Evolutionary conservation across 2,113 vertebrate genomes (phyloP).

Genomic region (Platycercus adscitus): DNA sequence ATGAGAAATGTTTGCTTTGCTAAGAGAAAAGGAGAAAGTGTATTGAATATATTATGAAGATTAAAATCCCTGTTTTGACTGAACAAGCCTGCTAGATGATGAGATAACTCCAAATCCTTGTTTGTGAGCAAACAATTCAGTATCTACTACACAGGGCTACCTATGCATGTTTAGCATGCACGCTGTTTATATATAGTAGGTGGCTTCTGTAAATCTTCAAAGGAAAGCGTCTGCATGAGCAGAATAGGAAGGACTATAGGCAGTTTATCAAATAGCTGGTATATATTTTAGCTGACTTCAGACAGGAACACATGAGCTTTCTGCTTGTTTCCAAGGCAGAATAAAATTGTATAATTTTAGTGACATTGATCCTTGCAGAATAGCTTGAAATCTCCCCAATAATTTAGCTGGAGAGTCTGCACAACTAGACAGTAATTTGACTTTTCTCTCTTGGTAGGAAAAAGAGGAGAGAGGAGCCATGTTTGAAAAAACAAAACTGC

Average conservation of each 20-base stretch:
- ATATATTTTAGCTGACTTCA: not conserved
- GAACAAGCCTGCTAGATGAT: not conserved
- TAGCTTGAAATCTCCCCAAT: not conserved
- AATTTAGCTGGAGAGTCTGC: not conserved
- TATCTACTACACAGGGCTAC: not conserved
- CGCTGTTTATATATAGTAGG: not conserved
- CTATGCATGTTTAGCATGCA: not conserved
- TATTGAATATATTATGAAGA: not conserved
- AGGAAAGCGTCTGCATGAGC: not conserved
- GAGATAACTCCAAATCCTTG: not conserved
- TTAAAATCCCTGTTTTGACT: not conserved
- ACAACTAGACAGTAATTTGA: not conserved
- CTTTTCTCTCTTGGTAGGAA: not conserved
- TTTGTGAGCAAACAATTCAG: not conserved
- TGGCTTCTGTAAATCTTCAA: not conserved
- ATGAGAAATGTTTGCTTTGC: not conserved
- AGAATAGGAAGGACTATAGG: not conserved
- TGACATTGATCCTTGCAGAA: not conserved
- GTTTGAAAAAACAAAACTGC: not conserved
- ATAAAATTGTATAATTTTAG: not conserved
- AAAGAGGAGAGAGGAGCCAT: rapidly evolving
- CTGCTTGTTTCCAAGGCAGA: not conserved
- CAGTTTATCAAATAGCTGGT: not conserved
- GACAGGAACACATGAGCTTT: not conserved
- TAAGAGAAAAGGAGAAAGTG: not conserved